phyloP scores from a whole-genome alignment of 2,888 invertebrate species.

The Dascillus cervinus region DNA sequence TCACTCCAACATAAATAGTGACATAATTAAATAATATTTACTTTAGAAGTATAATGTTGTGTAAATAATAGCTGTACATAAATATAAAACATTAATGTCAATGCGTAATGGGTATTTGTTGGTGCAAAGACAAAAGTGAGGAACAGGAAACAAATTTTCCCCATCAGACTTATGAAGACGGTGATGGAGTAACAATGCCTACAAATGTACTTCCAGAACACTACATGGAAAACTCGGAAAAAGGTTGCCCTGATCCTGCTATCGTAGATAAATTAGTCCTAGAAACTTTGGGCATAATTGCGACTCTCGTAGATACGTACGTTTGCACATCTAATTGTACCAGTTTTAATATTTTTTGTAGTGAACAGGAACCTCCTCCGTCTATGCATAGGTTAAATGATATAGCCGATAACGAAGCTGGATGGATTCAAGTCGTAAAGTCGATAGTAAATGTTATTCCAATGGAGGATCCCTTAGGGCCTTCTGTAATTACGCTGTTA shows the following conservation, averaged over 20 bases:
- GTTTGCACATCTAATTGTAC: slow-evolving; percentile 28
- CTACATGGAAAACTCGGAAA: slow-evolving; percentile 28
- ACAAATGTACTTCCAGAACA: slow-evolving; percentile 26
- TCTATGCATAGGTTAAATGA: slow-evolving; percentile 75
- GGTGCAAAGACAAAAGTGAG: slow-evolving; percentile 60
- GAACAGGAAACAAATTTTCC: slow-evolving; percentile 45
- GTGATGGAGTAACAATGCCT: slow-evolving; percentile 26
- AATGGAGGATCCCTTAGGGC: slow-evolving; percentile 75
- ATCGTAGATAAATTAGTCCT: slow-evolving; percentile 67
- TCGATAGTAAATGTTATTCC: slow-evolving; percentile 80
- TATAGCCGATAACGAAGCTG: slow-evolving; percentile 84
- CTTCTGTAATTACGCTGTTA: slow-evolving; percentile 81
- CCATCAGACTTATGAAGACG: slow-evolving; percentile 21
- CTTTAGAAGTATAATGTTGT: slow-evolving; percentile 8
- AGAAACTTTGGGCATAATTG: slow-evolving; percentile 72
- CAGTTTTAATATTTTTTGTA: slow-evolving; percentile 36
- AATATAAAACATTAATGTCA: slow-evolving; percentile 14
- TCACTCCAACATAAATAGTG: slow-evolving; percentile 34
- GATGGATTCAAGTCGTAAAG: slow-evolving; percentile 81
- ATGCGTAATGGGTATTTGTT: slow-evolving; percentile 66
- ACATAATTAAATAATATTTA: slow-evolving; percentile 9
- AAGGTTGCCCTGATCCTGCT: slow-evolving; percentile 38
- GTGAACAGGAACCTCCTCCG: slow-evolving; percentile 81
- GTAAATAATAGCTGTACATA: slow-evolving; percentile 4
- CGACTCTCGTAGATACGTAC: slow-evolving; percentile 79